Percentiles rank a stretch among this genome's conserved stretches.
Evolutionary conservation across 2,888 invertebrate genomes (phyloP).

Genomic region (Epicampocera succincta): DNA sequence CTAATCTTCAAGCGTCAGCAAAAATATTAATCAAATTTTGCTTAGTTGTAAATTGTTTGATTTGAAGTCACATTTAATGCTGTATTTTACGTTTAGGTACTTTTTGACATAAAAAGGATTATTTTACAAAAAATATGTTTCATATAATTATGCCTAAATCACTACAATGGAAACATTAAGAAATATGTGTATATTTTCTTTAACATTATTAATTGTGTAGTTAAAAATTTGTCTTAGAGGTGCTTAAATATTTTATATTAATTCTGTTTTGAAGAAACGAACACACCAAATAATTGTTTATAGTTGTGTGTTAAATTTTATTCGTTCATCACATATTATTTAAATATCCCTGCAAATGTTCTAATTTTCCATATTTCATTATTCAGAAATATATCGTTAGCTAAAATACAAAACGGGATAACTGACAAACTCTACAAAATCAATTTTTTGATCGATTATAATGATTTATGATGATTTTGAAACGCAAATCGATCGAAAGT

Average conservation of each 20-base stretch:
- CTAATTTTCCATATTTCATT: constrained; percentile 16
- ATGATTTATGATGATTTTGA: too few relatives aligned
- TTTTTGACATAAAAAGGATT: constrained; percentile 59
- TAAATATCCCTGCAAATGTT: constrained; percentile 63
- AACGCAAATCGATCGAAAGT: too few relatives aligned
- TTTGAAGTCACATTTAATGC: too few relatives aligned
- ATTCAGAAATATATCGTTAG: background rate
- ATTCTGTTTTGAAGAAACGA: constrained; percentile 8
- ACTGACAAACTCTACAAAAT: too few relatives aligned
- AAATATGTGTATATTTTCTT: background rate
- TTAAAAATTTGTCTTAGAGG: background rate
- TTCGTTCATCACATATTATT: constrained; percentile 7
- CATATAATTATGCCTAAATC: constrained; percentile 1
- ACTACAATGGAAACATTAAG: constrained; percentile 51
- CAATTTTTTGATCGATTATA: too few relatives aligned
- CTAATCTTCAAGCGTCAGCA: background rate
- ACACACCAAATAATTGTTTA: constrained; percentile 62
- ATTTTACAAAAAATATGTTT: background rate
- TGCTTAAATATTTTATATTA: background rate
- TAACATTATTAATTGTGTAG: background rate
- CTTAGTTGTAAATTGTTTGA: background rate
- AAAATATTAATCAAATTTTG: background rate
- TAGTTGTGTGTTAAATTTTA: background rate
- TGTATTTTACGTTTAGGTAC: constrained; percentile 51
- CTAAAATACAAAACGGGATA: too few relatives aligned